These are phyloP conservation scores for Clarias magur DNA, from an alignment of 2,113 vertebrate genomes.

Conservation along the genomic window DNA sequence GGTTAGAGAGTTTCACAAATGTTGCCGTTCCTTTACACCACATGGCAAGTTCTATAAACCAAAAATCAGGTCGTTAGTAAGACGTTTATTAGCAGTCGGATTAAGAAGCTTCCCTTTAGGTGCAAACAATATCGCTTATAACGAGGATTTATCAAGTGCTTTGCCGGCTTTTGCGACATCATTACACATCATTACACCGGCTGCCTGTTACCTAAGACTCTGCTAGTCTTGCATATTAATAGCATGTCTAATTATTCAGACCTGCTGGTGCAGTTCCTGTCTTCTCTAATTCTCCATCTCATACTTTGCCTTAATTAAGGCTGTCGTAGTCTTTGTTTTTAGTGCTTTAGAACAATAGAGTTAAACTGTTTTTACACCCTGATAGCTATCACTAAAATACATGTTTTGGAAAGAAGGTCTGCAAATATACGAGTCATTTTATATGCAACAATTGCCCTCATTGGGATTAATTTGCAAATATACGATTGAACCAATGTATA, in stretches of 20 bases:
- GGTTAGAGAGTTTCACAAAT: background rate
- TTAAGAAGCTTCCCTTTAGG: constrained; percentile 42
- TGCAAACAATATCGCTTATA: constrained; percentile 47
- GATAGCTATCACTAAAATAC: background rate
- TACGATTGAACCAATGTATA: background rate
- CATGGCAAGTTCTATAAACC: constrained; percentile 33
- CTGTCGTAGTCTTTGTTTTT: background rate
- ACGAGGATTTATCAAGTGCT: constrained; percentile 50
- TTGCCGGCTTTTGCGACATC: constrained; percentile 45
- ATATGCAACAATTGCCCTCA: too few relatives aligned
- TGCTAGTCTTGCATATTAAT: constrained; percentile 51
- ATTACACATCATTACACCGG: constrained; percentile 54
- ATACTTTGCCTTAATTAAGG: constrained; percentile 36
- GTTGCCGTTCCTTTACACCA: constrained; percentile 18
- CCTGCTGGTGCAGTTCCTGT: constrained; percentile 37
- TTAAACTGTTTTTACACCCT: background rate
- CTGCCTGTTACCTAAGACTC: constrained; percentile 43
- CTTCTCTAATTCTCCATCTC: constrained; percentile 34
- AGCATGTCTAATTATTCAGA: constrained; percentile 49
- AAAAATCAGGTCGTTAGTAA: constrained; percentile 46
- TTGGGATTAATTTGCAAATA: background rate
- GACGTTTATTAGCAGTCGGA: constrained; percentile 49
- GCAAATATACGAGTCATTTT: background rate
- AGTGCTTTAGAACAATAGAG: background rate
- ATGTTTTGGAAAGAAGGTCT: background rate